phyloP scores from a whole-genome alignment of 2,888 invertebrate genomes.

The Drosophila vallismaia region DNA sequence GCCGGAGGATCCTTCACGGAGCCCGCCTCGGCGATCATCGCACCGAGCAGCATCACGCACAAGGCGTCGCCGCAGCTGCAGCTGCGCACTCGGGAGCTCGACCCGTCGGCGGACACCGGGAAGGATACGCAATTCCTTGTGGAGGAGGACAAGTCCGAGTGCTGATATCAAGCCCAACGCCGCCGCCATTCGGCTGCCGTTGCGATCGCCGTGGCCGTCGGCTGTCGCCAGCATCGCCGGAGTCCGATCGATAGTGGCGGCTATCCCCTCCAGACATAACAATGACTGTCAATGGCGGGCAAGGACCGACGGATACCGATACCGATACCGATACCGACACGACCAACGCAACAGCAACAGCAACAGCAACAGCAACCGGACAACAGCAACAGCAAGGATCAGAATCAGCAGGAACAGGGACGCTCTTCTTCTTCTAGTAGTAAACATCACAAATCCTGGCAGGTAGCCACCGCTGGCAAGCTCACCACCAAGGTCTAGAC shows the following conservation, averaged over 20 bases:
- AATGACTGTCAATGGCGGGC: slow-evolving; percentile 51
- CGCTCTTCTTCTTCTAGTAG: slow-evolving; percentile 39
- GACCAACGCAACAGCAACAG: slow-evolving; percentile 10
- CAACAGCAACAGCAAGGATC: not conserved
- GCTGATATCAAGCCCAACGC: slow-evolving; percentile 83
- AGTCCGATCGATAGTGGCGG: slow-evolving; percentile 17
- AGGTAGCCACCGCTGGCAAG: slow-evolving; percentile 38
- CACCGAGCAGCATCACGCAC: slow-evolving; percentile 92
- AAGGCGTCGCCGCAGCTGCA: slow-evolving; percentile 90
- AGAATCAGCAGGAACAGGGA: slow-evolving; percentile 41
- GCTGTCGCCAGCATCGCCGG: slow-evolving; percentile 33
- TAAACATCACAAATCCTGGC: slow-evolving; percentile 70
- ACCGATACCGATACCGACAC: not conserved
- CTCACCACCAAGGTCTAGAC: slow-evolving; percentile 65
- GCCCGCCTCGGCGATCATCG: slow-evolving; percentile 90
- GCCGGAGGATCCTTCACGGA: slow-evolving; percentile 84
- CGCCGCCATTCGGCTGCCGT: slow-evolving; percentile 50
- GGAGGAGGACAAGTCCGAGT: slow-evolving; percentile 91
- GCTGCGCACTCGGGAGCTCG: slow-evolving; percentile 90
- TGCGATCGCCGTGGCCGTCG: slow-evolving; percentile 48
- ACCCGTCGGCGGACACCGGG: slow-evolving; percentile 93
- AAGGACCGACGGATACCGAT: slow-evolving; percentile 20
- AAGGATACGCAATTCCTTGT: slow-evolving; percentile 96
- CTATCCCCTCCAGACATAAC: slow-evolving; percentile 71
- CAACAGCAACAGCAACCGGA: slow-evolving; percentile 17